A percentile compares a stretch with the other conserved stretches of the same genome.
Evolutionary conservation across 1,140 invertebrate genomes (phyloP).

Genomic region (Yoshiicerus persimilis): DNA sequence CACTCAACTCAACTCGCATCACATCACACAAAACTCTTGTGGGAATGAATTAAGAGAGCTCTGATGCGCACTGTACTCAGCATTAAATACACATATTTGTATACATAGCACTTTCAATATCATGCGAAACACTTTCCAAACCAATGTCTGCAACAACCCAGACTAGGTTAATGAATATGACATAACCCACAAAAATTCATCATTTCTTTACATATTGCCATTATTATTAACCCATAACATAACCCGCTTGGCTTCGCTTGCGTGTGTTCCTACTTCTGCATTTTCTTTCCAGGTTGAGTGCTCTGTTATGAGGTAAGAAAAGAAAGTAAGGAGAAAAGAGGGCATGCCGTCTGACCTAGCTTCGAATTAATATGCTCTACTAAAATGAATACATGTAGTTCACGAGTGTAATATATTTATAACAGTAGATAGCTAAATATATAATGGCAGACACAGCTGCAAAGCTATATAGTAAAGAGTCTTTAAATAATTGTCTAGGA

Average conservation of each 20-base stretch:
- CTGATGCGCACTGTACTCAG: not conserved
- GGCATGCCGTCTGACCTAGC: not conserved
- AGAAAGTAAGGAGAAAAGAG: not conserved
- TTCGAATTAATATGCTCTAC: not conserved
- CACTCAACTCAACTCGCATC: not conserved
- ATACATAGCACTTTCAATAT: not conserved
- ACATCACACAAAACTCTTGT: no score
- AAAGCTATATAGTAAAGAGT: not conserved
- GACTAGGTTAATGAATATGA: not conserved
- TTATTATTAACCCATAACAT: not conserved
- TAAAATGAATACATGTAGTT: not conserved
- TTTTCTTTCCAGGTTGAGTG: not conserved
- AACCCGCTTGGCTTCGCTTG: not conserved
- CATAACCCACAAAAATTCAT: not conserved
- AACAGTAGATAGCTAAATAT: no score
- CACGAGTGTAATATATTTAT: no score
- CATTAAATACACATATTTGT: not conserved
- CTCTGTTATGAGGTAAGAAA: no score
- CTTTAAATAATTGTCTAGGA: not conserved
- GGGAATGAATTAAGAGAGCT: not conserved
- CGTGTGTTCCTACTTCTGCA: not conserved
- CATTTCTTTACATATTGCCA: not conserved
- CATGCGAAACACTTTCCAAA: not conserved
- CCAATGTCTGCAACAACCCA: not conserved
- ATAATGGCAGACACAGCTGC: no score